Conservation (phyloP, 92 coral and sea anemone species). For the Parazoanthus atlanticus region DNA sequence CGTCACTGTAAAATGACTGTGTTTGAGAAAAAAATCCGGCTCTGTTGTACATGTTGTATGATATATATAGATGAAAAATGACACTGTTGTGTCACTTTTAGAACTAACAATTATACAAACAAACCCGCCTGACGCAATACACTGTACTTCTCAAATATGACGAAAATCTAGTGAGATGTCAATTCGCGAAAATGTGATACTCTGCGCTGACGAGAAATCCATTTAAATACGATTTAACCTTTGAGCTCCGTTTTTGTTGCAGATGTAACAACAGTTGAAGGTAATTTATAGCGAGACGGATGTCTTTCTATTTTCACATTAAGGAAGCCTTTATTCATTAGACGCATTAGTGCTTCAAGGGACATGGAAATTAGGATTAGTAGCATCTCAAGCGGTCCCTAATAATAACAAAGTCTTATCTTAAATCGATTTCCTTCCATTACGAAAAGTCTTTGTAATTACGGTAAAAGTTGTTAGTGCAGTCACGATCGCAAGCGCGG, state of each 20-base stretch:
- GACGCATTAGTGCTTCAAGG: neutral
- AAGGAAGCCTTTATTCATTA: neutral
- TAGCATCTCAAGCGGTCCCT: neutral
- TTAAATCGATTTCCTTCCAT: slow-evolving; percentile 16
- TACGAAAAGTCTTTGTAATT: neutral
- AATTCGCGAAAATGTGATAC: neutral
- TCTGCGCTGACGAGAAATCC: neutral
- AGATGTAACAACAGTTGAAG: slow-evolving; percentile 11
- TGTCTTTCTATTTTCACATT: no score
- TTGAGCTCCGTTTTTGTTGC: neutral
- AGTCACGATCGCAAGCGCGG: neutral
- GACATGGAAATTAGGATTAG: neutral
- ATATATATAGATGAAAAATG: neutral
- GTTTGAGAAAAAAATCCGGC: neutral
- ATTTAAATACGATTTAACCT: neutral
- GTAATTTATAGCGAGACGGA: neutral
- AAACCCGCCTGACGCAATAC: neutral
- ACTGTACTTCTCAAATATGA: neutral
- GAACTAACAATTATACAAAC: neutral
- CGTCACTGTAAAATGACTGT: neutral
- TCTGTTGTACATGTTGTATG: neutral
- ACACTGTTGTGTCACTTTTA: neutral
- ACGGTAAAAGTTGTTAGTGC: neutral
- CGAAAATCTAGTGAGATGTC: slow-evolving; percentile 8
- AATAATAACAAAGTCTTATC: slow-evolving; percentile 16